These are phyloP conservation scores for Holacanthella duospinosa DNA, from an alignment of 2,888 invertebrate species.

Conservation along the genomic window DNA sequence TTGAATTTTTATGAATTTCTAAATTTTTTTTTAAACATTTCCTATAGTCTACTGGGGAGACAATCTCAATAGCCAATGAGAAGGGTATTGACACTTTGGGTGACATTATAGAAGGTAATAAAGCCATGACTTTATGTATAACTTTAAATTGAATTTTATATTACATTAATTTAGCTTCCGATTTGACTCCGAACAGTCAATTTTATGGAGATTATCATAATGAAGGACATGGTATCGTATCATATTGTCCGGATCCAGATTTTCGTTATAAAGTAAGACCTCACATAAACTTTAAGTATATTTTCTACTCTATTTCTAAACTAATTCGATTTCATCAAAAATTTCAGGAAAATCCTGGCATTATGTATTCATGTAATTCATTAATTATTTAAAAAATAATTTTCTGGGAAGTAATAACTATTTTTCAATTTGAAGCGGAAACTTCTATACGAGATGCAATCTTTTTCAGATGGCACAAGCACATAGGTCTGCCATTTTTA, in stretches of 20 bases:
- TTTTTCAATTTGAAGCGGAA: neutral
- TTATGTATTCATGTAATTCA: conserved; percentile 47
- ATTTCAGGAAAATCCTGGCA: conserved; percentile 61
- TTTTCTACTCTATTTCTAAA: neutral
- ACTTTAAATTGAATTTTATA: neutral
- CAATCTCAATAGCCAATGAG: conserved; percentile 51
- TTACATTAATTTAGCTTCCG: conserved; percentile 22
- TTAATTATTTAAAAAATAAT: neutral
- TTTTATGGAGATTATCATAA: conserved; percentile 55
- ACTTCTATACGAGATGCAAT: conserved; percentile 79
- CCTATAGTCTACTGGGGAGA: conserved; percentile 44
- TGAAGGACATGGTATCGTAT: conserved; percentile 65
- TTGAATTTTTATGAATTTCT: too few relatives aligned
- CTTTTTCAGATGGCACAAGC: conserved; percentile 76
- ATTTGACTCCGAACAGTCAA: conserved; percentile 43
- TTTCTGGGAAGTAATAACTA: neutral
- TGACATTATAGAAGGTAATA: conserved; percentile 61
- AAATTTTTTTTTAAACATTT: neutral
- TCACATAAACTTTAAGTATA: neutral
- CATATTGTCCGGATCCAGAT: conserved; percentile 70
- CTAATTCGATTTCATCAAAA: neutral
- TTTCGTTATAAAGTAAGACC: conserved; percentile 55
- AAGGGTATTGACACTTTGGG: conserved; percentile 70
- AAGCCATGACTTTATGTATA: neutral
- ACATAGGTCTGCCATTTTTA: conserved; percentile 42